Evolutionary conservation across 1,140 invertebrate species (phyloP), one percentile per base, ranked within the genome.

Genomic region (Zaprionus vittiger): DNA sequence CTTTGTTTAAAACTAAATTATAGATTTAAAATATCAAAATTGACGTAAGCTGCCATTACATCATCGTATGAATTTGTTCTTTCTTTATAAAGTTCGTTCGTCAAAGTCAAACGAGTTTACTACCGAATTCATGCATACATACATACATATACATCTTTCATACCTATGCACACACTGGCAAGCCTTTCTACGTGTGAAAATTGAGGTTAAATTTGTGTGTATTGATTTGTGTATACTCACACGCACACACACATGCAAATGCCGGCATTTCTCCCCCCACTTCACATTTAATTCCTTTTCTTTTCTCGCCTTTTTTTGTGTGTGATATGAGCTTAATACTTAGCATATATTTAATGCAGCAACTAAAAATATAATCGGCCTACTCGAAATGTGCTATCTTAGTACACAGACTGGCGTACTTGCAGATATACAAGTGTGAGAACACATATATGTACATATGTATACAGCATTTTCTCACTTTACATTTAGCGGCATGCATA

Each of bases 51-150:
- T 47, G 11, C 54, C 52, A 85, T 85, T 85, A 85, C 82, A 85
- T 85, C 82, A 85, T 86, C 82, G 56, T 72, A 61, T 84, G 56
- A 79, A 73, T 64, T 56, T 34, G 31, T 63, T 85, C 77, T 68
- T 82, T 79, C 54, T 81, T 73, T 61, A 70, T 57, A 72, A 65
- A 76, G 80, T 82, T 82, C 57, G 64, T 85, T 82, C 66, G 66
- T 68, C 65, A 85, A 85, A 85, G 81, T 78, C 65, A 85, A 85
- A 85, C 82, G 76, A 76, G 82, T 85, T 85, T 85, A 86, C 68
- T 85, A 86, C 71, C 66, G 59, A 72, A 79, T 81, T 82, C 68
- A 81, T 65, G 59, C 66, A 73, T 47, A 79, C 56, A 54, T 47
- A 73, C 26, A 60, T 7, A 67, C 20, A 34, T 31, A 69, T 24